Base-by-base conservation (phyloP, 1,140 invertebrate species). In the Brachionus calyciflorus region DNA sequence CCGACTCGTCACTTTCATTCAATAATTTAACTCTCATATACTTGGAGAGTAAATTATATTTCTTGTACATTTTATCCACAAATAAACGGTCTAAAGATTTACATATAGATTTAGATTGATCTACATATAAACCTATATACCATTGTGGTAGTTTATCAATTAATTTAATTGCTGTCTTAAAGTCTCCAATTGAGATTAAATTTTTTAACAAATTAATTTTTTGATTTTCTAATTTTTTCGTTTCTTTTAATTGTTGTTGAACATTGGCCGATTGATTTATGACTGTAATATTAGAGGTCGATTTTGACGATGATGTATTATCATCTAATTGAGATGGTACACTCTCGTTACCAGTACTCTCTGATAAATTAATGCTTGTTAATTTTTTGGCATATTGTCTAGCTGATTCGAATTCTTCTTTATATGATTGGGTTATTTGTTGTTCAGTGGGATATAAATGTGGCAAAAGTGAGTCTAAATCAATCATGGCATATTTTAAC, bases 121-220 rank as follows among this genome's bases (percentile, higher is more conserved):
- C 87, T 81, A 93, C 89, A 78, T 91, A 90, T 0, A 91, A 88
- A 10, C 91, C 88, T 82, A 89, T 91, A 83, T 89, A 89, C 51
- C 73, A 76, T 40, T 92, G 90, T 1, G 95, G 95, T 75, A 97
- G 87, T 69, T 89, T 88, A 76, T 89, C 89, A 21, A 93, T 90
- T 41, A 98, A 86, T 60, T 88, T 87, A 70, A 90, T 87, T 7
- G 92, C 93, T 81, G 91, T 91, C 10, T 90, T 88, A 94, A 94
- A 98, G 79, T 93, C 92, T 19, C 92, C 94, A 78, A 97, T 89
- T 79, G 90, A 88, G 3, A 98, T 82, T 3, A 98, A 83, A 1
- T 93, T 93, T 83, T 95, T 91, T 82, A 92, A 91, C 4, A 99
- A 85, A 44, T 92, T 91, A 80, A 98, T 89, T 83, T 98, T 98